These are phyloP conservation scores for Limenitis camilla DNA, from an alignment of 2,888 invertebrate genomes.

Conservation along the genomic window DNA sequence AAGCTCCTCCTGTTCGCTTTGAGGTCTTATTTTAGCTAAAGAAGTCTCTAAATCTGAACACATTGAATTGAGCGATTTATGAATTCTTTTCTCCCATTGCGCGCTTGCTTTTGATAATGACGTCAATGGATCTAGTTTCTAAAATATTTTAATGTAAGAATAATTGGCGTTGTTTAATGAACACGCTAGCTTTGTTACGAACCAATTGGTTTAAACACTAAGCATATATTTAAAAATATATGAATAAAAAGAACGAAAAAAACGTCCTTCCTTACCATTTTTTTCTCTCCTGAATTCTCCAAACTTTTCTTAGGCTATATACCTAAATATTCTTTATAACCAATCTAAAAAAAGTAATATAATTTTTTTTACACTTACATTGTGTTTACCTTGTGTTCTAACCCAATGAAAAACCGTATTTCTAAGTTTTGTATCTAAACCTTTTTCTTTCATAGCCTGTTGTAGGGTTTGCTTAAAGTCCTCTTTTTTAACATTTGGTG, in stretches of 20 bases:
- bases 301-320: no score
- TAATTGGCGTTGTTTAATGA: no score
- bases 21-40: conserved; percentile 82
- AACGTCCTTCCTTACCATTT: no score
- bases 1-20: conserved; percentile 87
- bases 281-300: no score
- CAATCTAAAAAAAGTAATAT: no score
- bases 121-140: conserved; percentile 78
- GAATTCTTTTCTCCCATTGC: conserved; percentile 95
- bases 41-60: conserved; percentile 92
- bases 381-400: conserved; percentile 70
- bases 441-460: conserved; percentile 83
- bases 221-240: no score
- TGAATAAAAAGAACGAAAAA: no score
- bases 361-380: conserved; percentile 44
- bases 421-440: conserved; percentile 86
- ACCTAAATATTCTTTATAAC: no score
- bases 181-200: no score
- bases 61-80: conserved; percentile 96
- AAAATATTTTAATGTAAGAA: conserved; percentile 25
- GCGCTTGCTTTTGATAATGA: conserved; percentile 89
- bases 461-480: conserved; percentile 86
- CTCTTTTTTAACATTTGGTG: conserved; percentile 82
- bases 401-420: conserved; percentile 90
- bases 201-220: no score